A percentile compares a stretch with the other conserved stretches of the same genome.
These are phyloP conservation scores for Paramormyrops kingsleyae DNA, from an alignment of 2,113 vertebrate species.

Conservation along the genomic window DNA sequence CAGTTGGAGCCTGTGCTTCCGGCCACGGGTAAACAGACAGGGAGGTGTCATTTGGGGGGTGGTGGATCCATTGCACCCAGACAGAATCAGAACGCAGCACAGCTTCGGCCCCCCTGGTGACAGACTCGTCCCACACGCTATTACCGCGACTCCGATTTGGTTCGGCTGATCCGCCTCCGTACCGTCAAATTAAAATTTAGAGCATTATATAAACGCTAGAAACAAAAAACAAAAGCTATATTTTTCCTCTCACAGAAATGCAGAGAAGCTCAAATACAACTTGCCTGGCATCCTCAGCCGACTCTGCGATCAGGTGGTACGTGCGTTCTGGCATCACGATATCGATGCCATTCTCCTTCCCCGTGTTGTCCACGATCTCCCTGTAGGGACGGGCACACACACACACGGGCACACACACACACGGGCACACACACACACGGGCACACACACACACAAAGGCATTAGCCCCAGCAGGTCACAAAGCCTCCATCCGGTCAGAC, in stretches of 20 bases:
- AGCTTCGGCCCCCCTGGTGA: not conserved
- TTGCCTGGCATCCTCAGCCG: constrained; percentile 91
- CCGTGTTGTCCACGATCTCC: constrained; percentile 86
- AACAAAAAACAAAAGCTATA: not conserved
- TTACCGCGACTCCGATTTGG: not conserved
- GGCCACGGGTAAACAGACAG: not conserved
- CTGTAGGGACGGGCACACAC: constrained; percentile 49
- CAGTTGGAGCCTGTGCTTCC: not conserved
- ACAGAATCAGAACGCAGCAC: not conserved
- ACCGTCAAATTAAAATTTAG: not conserved
- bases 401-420: not conserved
- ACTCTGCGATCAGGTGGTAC: constrained; percentile 91
- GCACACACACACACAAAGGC: not conserved
- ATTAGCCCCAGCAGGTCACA: not conserved
- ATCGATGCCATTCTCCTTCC: constrained; percentile 91
- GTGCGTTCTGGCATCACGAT: constrained; percentile 81
- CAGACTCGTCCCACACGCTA: not conserved
- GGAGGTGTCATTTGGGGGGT: not conserved
- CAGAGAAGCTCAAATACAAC: constrained; percentile 5
- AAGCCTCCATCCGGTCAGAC: not conserved
- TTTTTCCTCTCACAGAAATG: not conserved
- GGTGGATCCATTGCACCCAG: not conserved
- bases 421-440: not conserved
- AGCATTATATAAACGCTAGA: not conserved
- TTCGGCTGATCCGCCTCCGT: not conserved